Percentiles rank a stretch among this genome's conserved stretches.
These are phyloP conservation scores for Eremobia ochroleuca DNA, from an alignment of 2,888 invertebrate species.

Conservation along the genomic window DNA sequence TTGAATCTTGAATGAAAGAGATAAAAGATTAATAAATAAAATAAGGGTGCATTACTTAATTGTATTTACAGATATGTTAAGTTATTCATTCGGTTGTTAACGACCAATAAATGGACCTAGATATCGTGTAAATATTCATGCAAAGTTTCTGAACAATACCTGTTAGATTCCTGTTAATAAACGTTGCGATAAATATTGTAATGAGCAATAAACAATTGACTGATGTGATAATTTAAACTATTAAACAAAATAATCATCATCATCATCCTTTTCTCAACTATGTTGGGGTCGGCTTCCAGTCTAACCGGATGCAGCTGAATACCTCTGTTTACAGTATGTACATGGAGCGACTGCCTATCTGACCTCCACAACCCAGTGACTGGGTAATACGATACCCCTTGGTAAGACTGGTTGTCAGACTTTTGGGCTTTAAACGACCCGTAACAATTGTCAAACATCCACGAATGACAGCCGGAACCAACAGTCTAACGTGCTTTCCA, in stretches of 20 bases:
- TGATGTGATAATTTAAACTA: background rate
- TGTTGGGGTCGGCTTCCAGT: too few species aligned
- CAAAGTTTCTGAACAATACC: constrained; percentile 7
- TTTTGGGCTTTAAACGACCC: too few species aligned
- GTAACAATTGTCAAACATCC: too few species aligned
- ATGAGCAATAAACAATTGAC: constrained; percentile 30
- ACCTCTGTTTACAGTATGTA: too few species aligned
- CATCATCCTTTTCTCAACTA: too few species aligned
- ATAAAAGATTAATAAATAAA: background rate
- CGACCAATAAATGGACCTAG: constrained; percentile 11
- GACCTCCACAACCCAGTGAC: too few species aligned
- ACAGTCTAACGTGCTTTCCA: too few species aligned
- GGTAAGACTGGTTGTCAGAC: too few species aligned
- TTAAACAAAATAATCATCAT: constrained; percentile 19
- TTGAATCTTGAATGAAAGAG: background rate
- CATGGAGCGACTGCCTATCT: too few species aligned
- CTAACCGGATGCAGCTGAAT: too few species aligned
- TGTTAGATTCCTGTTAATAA: constrained; percentile 19
- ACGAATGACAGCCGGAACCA: too few species aligned
- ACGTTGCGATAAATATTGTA: constrained; percentile 18
- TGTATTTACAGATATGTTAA: constrained; percentile 12
- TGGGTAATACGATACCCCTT: too few species aligned
- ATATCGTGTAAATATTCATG: constrained; percentile 4
- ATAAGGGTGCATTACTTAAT: background rate
- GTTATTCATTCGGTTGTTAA: constrained; percentile 14